These are phyloP conservation scores for Accipiter cooperii DNA, from an alignment of 2,113 vertebrate species.

Conservation along the genomic window DNA sequence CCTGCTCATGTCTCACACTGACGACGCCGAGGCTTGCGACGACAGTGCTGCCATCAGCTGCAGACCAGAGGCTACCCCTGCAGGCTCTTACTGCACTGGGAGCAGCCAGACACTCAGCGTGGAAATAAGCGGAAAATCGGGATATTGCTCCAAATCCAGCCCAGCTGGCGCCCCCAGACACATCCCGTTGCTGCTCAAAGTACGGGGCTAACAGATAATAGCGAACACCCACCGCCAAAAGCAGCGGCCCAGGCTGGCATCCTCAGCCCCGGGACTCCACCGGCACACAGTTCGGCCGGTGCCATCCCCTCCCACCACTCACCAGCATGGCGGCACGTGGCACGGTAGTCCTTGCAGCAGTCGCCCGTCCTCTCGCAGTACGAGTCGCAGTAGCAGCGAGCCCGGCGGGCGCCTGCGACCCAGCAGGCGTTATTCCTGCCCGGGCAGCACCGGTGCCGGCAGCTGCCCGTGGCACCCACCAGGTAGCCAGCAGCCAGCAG, in stretches of 20 bases:
- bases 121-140: not conserved
- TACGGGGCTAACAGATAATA: fast-evolving
- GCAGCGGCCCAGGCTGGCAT: not conserved
- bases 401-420: slow-evolving; percentile 45
- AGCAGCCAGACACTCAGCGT: not conserved
- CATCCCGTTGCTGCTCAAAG: not conserved
- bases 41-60: not conserved
- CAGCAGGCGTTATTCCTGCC: slow-evolving; percentile 82
- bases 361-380: slow-evolving; percentile 82
- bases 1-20: not conserved
- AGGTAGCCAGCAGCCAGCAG: slow-evolving; percentile 2
- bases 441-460: slow-evolving; percentile 77
- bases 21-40: fast-evolving
- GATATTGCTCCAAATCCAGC: not conserved
- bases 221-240: not conserved
- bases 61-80: not conserved
- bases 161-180: not conserved
- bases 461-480: not conserved
- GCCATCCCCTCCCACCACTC: slow-evolving; percentile 17
- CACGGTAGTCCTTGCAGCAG: slow-evolving; percentile 82
- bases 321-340: slow-evolving; percentile 77
- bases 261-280: not conserved
- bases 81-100: not conserved
- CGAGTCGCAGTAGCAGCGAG: slow-evolving; percentile 82
- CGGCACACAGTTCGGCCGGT: fast-evolving